Base-by-base conservation (phyloP, 2,113 vertebrate species). In the Heteronetta atricapilla region DNA sequence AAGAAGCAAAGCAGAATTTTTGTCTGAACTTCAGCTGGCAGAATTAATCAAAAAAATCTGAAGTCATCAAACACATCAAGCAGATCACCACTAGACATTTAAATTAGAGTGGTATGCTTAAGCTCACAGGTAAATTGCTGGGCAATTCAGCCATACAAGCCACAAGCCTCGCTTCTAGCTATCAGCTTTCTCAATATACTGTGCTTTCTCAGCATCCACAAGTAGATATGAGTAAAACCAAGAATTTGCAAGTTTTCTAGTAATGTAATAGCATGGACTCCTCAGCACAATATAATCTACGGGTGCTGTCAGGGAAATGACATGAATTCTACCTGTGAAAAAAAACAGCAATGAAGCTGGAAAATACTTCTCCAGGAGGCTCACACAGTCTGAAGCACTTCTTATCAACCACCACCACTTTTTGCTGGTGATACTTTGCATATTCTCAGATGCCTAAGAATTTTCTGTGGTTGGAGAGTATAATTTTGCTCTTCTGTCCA, bases 381-480 rank as follows among this genome's bases (percentile, higher is more conserved):
- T 77, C 22, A 2, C 22, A 72, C 20, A 88, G 55, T 18, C 18
- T 75, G 77, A 96, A 31, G n/a, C 42, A 12, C 23, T 80, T 64
- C 79, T 84, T 91, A 95, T 78, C 85, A 84, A 88, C 28, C 8
- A 83, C 62, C 85, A 86, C 56, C 18, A 8, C 21, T 28, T 77
- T 69, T 56, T 84, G n/a, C 26, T 91, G 52, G 84, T 88, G 86
- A 67, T 94, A 88, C 48, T 75, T 77, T 95, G 92, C 11, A 44
- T 22, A 3, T 60, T 89, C 67, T 89, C 78, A 40, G 68, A 69
- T 64, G 50, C 70, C 31, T 53, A 67, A 73, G 42, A 1, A 34
- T 70, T 89, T 74, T 31, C 29, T 69, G 13, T 5, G 58, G 11
- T 6, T 55, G 86, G 34, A 44, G 8, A 19, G 25, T 25, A 46